Conservation (phyloP, 2,888 invertebrate genomes). For the Tetrapedia diversipes region DNA sequence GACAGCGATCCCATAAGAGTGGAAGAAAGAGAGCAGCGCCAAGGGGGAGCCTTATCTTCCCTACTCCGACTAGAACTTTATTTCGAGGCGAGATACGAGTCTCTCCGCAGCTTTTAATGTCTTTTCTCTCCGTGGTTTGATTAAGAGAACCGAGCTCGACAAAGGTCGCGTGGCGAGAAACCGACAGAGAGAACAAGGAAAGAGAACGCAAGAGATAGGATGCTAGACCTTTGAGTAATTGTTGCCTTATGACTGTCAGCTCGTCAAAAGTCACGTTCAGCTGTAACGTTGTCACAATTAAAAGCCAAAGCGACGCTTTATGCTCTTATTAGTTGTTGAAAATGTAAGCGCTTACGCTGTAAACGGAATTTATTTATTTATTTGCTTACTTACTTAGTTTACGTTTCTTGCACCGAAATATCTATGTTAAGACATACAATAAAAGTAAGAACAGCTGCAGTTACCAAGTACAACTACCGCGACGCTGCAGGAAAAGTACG, state of each 20-base stretch:
- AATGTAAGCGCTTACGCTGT: no score
- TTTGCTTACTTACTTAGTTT: no score
- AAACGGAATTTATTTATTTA: no score
- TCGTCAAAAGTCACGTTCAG: constrained; percentile 74
- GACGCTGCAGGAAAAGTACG: no score
- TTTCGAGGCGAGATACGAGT: constrained; percentile 78
- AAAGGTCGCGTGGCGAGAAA: constrained; percentile 59
- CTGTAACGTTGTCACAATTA: constrained; percentile 46
- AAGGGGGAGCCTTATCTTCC: constrained; percentile 81
- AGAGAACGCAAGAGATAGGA: constrained; percentile 49
- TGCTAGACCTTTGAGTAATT: constrained; percentile 78
- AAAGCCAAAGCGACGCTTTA: constrained; percentile 68
- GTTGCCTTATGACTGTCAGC: constrained; percentile 77
- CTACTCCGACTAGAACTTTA: constrained; percentile 77
- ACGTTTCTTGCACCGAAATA: no score
- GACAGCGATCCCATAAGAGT: constrained; percentile 64
- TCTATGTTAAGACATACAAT: no score
- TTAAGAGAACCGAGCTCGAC: constrained; percentile 77
- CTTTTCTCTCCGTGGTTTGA: constrained; percentile 81
- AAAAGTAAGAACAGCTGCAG: no score
- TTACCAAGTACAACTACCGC: no score
- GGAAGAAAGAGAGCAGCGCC: constrained; percentile 69
- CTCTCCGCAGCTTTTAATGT: constrained; percentile 79
- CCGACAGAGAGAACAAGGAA: constrained; percentile 36
- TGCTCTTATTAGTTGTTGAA: no score